Conservation (phyloP, 2,888 invertebrate species). For the Aleiodes leptofemur region DNA sequence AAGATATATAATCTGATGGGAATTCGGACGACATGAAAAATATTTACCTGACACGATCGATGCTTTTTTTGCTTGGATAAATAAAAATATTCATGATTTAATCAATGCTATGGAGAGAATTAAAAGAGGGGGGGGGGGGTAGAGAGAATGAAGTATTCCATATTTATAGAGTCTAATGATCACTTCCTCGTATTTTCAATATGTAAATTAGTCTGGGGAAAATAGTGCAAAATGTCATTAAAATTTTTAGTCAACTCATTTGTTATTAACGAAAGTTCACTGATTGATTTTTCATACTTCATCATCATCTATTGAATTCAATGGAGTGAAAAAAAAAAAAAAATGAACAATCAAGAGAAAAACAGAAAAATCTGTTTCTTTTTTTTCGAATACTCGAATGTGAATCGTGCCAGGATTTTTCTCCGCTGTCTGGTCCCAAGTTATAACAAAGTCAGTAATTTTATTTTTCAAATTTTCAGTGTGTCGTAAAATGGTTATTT, state of each 20-base stretch:
- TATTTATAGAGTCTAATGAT: slow-evolving; percentile 13
- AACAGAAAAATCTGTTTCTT: neutral
- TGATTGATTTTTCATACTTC: neutral
- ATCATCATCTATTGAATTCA: slow-evolving; percentile 11
- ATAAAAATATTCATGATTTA: slow-evolving; percentile 33
- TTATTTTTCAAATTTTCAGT: neutral
- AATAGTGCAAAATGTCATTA: slow-evolving; percentile 4
- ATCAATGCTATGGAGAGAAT: slow-evolving; percentile 26
- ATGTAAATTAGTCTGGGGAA: slow-evolving; percentile 19
- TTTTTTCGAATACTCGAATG: neutral
- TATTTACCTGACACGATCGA: slow-evolving; percentile 13
- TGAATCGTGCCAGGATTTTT: slow-evolving; percentile 18
- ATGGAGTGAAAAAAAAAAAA: neutral
- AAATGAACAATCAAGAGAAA: too few relatives aligned
- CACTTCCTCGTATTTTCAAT: neutral
- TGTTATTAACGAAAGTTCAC: neutral
- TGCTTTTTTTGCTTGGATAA: neutral
- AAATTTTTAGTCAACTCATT: neutral
- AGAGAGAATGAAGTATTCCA: neutral
- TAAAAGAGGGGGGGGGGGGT: too few relatives aligned
- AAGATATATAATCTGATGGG: slow-evolving; percentile 23
- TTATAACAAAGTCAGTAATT: slow-evolving; percentile 28
- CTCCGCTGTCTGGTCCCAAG: slow-evolving; percentile 20
- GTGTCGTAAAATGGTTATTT: too few relatives aligned
- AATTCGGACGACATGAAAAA: slow-evolving; percentile 9